Conservation (phyloP, 2,113 vertebrate species). For the Paracanthobrama guichenoti region DNA sequence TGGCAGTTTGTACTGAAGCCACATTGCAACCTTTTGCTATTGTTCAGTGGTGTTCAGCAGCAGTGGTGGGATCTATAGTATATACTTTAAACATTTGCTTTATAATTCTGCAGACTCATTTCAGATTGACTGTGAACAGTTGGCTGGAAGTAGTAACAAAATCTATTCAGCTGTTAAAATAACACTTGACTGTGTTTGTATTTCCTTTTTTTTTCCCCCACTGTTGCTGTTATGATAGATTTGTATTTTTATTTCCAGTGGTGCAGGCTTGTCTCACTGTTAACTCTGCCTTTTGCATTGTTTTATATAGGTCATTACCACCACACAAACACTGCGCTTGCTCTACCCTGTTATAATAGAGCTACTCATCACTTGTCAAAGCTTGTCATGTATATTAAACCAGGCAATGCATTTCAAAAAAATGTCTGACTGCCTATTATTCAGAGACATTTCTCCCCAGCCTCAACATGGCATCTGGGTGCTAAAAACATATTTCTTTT, state of each 20-base stretch:
- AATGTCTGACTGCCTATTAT: neutral
- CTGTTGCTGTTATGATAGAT: neutral
- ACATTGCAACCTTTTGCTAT: conserved; percentile 6
- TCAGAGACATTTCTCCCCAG: neutral
- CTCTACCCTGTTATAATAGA: conserved; percentile 29
- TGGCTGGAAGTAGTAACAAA: neutral
- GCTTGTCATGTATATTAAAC: conserved; percentile 47
- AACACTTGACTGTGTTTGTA: neutral
- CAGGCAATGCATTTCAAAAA: conserved; percentile 12
- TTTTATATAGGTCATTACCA: conserved; percentile 41
- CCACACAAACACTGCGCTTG: conserved; percentile 6
- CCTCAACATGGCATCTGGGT: neutral
- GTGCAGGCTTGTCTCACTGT: conserved; percentile 32
- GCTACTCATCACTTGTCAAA: conserved; percentile 38
- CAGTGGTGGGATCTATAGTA: neutral
- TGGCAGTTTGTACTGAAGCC: conserved; percentile 27
- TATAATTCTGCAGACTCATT: neutral
- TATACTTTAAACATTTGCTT: neutral
- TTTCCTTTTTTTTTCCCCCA: conserved; percentile 4
- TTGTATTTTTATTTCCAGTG: neutral
- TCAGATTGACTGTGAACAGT: neutral
- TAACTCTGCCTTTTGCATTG: conserved; percentile 34
- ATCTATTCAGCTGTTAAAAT: neutral
- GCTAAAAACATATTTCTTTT: neutral
- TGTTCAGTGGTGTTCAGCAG: conserved; percentile 33